These are phyloP conservation scores for Ametastegia equiseti DNA, from an alignment of 2,888 invertebrate species.

Conservation along the genomic window DNA sequence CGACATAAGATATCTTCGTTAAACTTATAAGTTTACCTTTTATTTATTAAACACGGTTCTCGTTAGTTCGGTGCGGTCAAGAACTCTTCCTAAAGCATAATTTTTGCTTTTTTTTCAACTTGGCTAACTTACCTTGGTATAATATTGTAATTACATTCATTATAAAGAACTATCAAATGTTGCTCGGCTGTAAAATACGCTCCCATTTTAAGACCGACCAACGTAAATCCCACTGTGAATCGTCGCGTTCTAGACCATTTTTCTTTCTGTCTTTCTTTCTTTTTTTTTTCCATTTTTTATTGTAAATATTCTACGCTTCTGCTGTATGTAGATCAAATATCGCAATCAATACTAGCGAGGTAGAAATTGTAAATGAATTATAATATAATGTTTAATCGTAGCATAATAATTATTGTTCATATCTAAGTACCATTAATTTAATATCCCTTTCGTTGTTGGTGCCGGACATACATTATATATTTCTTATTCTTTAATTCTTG, in stretches of 20 bases:
- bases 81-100: constrained; percentile 8
- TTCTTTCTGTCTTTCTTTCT: constrained; percentile 49
- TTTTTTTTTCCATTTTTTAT: too few relatives aligned
- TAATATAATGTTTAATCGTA: constrained; percentile 13
- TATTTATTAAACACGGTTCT: constrained; percentile 49
- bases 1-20: constrained; percentile 17
- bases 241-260: constrained; percentile 44
- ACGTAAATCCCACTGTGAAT: constrained; percentile 29
- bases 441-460: constrained; percentile 18
- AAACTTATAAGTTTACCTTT: not conserved
- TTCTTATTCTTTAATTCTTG: constrained; percentile 20
- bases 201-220: constrained; percentile 52
- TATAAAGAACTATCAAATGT: constrained; percentile 36
- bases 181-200: constrained; percentile 52
- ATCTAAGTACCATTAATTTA: constrained; percentile 32
- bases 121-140: constrained; percentile 46
- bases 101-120: constrained; percentile 49
- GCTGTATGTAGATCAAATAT: constrained; percentile 30
- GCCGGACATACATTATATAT: constrained; percentile 39
- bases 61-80: not conserved
- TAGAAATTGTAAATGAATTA: constrained; percentile 36
- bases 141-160: constrained; percentile 43
- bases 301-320: constrained; percentile 57
- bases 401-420: constrained; percentile 14
- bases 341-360: not conserved